Evolutionary conservation across 2,888 invertebrate species (phyloP).

Genomic region (Lepas anatifera): DNA sequence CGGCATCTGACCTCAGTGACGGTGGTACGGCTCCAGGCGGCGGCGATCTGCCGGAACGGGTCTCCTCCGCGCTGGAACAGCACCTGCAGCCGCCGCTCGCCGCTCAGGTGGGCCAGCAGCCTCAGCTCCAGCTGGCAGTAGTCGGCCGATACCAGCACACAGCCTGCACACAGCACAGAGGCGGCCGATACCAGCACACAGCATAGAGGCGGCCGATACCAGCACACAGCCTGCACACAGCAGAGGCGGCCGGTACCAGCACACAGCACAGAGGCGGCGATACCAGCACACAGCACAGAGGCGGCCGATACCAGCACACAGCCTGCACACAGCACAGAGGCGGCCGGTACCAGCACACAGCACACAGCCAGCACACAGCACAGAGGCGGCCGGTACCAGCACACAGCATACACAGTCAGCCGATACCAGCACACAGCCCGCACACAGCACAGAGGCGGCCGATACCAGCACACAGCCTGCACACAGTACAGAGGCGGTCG

Average conservation of each 20-base stretch:
- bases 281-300: not conserved
- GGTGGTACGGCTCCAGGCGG: not conserved
- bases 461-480: too few species aligned
- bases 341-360: too few species aligned
- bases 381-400: too few species aligned
- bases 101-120: slow-evolving; percentile 77
- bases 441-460: too few species aligned
- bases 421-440: too few species aligned
- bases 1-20: not conserved
- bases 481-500: too few species aligned
- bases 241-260: not conserved
- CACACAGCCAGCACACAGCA: too few species aligned
- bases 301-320: not conserved
- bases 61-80: not conserved
- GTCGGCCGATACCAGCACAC: slow-evolving; percentile 73
- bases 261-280: not conserved
- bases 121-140: slow-evolving; percentile 93
- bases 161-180: slow-evolving; percentile 30
- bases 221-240: not conserved
- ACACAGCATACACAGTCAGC: too few species aligned
- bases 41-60: not conserved
- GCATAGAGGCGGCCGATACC: not conserved
- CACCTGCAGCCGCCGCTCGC: slow-evolving; percentile 40
- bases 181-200: slow-evolving; percentile 27
- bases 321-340: not conserved